Evolutionary conservation across 2,888 invertebrate genomes (phyloP), one percentile per base, ranked within the genome.

Genomic region (Andrena flavipes): DNA sequence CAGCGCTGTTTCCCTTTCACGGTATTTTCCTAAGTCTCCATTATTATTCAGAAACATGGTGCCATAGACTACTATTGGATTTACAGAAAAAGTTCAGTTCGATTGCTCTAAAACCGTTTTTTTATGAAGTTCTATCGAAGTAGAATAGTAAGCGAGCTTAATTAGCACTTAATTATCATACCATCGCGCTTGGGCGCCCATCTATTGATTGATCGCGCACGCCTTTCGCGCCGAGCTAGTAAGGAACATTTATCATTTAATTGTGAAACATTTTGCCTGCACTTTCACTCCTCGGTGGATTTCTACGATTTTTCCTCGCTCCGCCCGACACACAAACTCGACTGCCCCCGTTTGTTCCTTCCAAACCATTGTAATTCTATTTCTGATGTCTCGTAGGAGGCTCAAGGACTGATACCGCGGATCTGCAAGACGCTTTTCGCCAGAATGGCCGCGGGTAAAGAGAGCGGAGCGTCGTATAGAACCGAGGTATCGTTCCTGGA

Each of bases 401-500:
- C 96, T 94, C 97, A 97, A 91, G 98, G 98, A 1, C 94, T 98
- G 51, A 98, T 98, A 92, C 98, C 98, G 0, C 95, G 98, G 79
- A 98, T 98, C 89, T 98, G 98, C 92, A 96, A 97, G 88, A 96
- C 97, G 86, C 94, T 98, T 74, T 98, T 98, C 94, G 96, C 96
- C 26, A 96, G 97, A 59, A 98, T 98, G 95, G 96, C 96, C 20
- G 96, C 96, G 23, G 97, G 97, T 70, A 97, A 97, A 90, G 97
- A 97, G 92, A 96, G 96, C 54, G 97, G 97, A 1, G 97, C 97
- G 0, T 97, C 97, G 0, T 98, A 97, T 93, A 96, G 97, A 89
- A 97, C 97, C 0, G 97, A 98, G 93, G 98, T 98, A 90, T 97
- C 97, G 92, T 98, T 97, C 94, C 94, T 97, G 86, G 97, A 98